Evolutionary conservation across 2,797 vertebrate genomes (phyloP).

Genomic region (Taeniopygia guttata): DNA sequence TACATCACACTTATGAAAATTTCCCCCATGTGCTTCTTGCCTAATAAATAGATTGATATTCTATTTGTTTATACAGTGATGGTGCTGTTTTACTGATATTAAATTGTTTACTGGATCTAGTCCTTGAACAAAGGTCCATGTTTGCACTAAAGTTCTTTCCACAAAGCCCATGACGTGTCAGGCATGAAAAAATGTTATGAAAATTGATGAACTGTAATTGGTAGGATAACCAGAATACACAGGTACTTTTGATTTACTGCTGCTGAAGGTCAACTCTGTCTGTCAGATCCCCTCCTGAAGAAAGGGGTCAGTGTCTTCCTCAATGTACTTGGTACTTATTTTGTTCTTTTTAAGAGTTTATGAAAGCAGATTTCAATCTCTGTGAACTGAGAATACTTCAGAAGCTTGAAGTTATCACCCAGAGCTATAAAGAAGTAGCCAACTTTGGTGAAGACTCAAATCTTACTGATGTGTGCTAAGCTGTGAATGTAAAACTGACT

Average conservation of each 20-base stretch:
- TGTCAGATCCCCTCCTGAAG: neutral
- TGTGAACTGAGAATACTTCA: neutral
- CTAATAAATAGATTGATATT: neutral
- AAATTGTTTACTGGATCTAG: neutral
- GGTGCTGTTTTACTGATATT: neutral
- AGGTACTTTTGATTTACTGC: neutral
- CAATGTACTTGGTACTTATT: neutral
- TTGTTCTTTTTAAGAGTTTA: neutral
- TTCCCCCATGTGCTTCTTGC: rapidly evolving
- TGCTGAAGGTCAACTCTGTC: neutral
- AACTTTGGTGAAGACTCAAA: neutral
- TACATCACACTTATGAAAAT: neutral
- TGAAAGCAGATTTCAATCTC: neutral
- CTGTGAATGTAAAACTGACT: neutral
- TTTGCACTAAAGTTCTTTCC: neutral
- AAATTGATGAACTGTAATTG: neutral
- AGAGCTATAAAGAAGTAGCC: neutral
- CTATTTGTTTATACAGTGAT: neutral
- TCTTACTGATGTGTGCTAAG: neutral
- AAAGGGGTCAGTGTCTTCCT: neutral
- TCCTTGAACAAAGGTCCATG: neutral
- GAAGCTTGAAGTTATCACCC: neutral
- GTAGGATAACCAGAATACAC: neutral
- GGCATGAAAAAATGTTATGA: neutral
- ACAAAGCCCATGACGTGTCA: neutral